phyloP scores from a whole-genome alignment of 1,140 invertebrate genomes.

The Drosophila littoralis region DNA sequence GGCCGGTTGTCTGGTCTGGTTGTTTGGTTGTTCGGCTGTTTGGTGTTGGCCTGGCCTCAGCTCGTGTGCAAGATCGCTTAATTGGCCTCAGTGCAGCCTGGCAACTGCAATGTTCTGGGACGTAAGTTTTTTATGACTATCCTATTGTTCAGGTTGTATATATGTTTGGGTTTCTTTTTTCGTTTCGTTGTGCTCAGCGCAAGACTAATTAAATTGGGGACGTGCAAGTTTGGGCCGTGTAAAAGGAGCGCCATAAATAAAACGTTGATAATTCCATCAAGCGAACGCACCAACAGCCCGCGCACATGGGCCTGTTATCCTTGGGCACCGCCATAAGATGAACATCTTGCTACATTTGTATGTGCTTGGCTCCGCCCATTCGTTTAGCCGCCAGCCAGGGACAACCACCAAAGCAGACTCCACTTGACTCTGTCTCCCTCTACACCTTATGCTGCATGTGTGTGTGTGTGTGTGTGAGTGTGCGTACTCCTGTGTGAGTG shows the following conservation, averaged over 20 bases:
- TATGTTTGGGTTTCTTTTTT: conserved; percentile 21
- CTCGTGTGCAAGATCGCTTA: conserved; percentile 70
- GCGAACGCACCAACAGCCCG: neutral
- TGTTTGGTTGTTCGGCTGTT: conserved; percentile 1
- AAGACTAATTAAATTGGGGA: conserved; percentile 80
- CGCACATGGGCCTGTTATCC: conserved; percentile 25
- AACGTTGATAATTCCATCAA: conserved; percentile 57
- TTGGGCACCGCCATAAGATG: conserved; percentile 25
- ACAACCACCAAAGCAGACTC: conserved; percentile 32
- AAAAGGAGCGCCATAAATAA: conserved; percentile 60
- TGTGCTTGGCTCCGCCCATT: conserved; percentile 41
- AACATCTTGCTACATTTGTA: too few relatives aligned
- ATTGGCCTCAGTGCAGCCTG: conserved; percentile 55
- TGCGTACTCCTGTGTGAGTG: neutral
- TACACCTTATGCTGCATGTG: conserved; percentile 5
- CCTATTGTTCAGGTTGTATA: conserved; percentile 21
- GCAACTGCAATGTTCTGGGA: conserved; percentile 27
- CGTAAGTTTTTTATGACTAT: conserved; percentile 18
- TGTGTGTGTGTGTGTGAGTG: neutral
- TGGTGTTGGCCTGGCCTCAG: conserved; percentile 17
- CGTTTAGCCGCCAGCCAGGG: conserved; percentile 39
- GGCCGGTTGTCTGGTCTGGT: neutral
- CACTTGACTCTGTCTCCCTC: conserved; percentile 29
- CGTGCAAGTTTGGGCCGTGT: conserved; percentile 51
- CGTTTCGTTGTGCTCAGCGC: conserved; percentile 57